A percentile compares a stretch with the other conserved stretches of the same genome.
phyloP scores from a whole-genome alignment of 1,140 invertebrate genomes.

The Bombus haemorrhoidalis region DNA sequence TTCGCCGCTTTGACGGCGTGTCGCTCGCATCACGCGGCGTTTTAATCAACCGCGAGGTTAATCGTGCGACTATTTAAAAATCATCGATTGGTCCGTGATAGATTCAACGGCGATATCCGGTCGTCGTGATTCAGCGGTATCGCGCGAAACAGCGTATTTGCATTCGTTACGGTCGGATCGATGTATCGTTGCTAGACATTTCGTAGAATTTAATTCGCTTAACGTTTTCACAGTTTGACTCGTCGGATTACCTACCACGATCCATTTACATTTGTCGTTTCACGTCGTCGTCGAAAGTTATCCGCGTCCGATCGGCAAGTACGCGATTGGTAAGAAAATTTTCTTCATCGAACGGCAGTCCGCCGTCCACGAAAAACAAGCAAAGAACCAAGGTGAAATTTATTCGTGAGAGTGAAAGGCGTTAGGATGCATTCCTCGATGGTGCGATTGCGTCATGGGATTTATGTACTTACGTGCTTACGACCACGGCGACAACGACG shows the following conservation, averaged over 20 bases:
- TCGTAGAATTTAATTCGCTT: not conserved
- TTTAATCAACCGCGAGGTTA: slow-evolving; percentile 11
- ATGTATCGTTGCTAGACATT: not conserved
- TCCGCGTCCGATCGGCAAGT: too few species aligned
- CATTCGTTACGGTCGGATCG: not conserved
- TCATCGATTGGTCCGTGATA: not conserved
- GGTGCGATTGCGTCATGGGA: slow-evolving; percentile 52
- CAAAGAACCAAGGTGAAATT: slow-evolving; percentile 74
- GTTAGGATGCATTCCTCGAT: slow-evolving; percentile 50
- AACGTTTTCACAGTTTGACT: not conserved
- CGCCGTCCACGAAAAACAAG: not conserved
- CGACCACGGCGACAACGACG: not conserved
- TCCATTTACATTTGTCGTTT: not conserved
- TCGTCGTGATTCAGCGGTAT: not conserved
- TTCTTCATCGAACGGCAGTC: too few species aligned
- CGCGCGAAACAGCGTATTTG: not conserved
- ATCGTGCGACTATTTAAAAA: slow-evolving; percentile 19
- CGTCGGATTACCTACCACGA: not conserved
- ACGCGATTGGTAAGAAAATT: too few species aligned
- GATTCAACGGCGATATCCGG: not conserved
- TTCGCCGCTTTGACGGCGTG: not conserved
- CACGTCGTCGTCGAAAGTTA: too few species aligned
- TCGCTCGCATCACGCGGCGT: not conserved
- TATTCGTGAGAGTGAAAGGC: slow-evolving; percentile 71
- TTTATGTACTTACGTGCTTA: slow-evolving; percentile 2